phyloP scores from a whole-genome alignment of 2,797 vertebrate species.

The Pristis pectinata region DNA sequence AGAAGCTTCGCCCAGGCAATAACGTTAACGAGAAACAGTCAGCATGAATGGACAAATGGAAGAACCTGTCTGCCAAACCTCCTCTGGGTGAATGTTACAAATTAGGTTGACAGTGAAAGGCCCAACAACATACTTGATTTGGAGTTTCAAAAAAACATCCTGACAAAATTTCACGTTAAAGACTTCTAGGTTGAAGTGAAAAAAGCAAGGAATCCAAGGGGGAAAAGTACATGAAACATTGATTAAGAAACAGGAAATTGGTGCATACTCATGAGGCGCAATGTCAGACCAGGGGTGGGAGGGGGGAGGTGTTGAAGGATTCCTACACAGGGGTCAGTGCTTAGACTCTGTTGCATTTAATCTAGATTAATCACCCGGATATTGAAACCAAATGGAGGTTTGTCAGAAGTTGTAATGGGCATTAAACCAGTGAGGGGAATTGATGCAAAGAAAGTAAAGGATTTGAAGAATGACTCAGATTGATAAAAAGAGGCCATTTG shows the following conservation, averaged over 20 bases:
- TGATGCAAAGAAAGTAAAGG: background rate
- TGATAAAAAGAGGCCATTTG: background rate
- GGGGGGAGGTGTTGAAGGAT: background rate
- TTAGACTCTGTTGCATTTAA: background rate
- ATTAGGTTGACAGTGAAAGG: background rate
- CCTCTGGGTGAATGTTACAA: background rate
- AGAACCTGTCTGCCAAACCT: background rate
- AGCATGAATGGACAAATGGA: background rate
- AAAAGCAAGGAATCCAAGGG: background rate
- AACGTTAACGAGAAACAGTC: background rate
- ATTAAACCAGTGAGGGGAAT: background rate
- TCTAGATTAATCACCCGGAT: background rate
- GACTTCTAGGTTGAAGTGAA: background rate
- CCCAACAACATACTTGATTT: background rate
- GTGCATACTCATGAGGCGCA: background rate
- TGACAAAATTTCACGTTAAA: constrained; percentile 21
- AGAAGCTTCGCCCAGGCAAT: background rate
- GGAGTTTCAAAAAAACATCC: background rate
- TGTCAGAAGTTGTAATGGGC: background rate
- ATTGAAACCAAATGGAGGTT: background rate
- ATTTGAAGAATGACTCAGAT: background rate
- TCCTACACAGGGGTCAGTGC: background rate
- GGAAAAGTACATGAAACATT: background rate
- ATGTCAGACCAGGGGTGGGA: background rate
- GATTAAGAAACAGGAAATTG: background rate